Base-by-base conservation (phyloP, 2,797 vertebrate genomes). In the Scolopax rusticola region DNA sequence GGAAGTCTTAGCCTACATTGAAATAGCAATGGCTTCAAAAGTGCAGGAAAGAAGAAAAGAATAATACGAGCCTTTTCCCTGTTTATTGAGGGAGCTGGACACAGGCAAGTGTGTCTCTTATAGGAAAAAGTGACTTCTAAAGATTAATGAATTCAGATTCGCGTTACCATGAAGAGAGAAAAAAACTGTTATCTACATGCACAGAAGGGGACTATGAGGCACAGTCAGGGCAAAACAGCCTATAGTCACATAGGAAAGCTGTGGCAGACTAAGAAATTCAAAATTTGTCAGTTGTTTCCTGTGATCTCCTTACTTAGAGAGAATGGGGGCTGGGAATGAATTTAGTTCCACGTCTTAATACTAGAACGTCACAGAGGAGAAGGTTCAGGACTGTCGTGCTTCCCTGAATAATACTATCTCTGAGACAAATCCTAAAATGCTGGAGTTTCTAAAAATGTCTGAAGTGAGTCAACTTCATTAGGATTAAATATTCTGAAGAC, bases 401-500 rank as follows among this genome's bases (percentile, higher is more conserved):
- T 91, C 56, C 25, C 53, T 90, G n/a, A 86, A 68, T 78, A 81
- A 40, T 33, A 71, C 11, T 57, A 24, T 85, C 40, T 91, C 60
- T 27, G 64, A 95, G 69, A 91, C 24, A 93, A 90, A 87, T 89
- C 45, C 69, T 87, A 53, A 84, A 95, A 70, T 6, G 6, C 38
- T 87, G 45, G 33, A 90, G 51, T 83, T 27, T 54, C 86, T 88
- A 71, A 88, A 92, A 88, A 92, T 64, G 23, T 69, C 67, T 76
- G 69, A 91, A 70, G 79, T 83, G 1, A 89, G 94, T 87, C 6
- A 12, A 41, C 74, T 92, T 90, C 76, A 89, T 87, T 84, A 85
- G 61, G 54, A 94, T 94, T 96, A 95, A 93, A 69, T 94, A 40
- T 89, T 96, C 84, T 69, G 67, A 94, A 76, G 47, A 69, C 43